Evolutionary conservation across 2,888 invertebrate genomes (phyloP).

Genomic region (Meandrusa payeni): DNA sequence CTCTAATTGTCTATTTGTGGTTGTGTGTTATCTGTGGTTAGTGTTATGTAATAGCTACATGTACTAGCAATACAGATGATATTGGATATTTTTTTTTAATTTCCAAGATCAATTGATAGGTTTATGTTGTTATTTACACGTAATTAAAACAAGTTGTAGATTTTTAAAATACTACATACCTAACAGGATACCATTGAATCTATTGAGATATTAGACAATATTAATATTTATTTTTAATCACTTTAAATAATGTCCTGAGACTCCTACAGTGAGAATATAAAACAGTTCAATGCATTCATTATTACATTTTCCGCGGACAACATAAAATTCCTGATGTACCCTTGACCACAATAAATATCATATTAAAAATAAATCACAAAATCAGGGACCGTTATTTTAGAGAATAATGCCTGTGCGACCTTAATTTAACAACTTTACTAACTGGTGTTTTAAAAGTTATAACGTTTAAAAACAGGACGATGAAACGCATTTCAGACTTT

Average conservation of each 20-base stretch:
- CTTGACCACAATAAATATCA: constrained; percentile 22
- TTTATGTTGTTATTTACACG: too few species aligned
- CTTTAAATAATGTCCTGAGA: too few species aligned
- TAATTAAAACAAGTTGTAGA: too few species aligned
- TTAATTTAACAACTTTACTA: constrained; percentile 14
- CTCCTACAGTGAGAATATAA: too few species aligned
- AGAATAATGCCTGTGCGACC: constrained; percentile 6
- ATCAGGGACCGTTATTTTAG: constrained; percentile 21
- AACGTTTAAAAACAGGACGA: background rate
- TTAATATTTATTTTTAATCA: too few species aligned
- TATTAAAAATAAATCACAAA: constrained; percentile 16
- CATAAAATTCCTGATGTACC: constrained; percentile 10
- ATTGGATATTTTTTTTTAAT: background rate
- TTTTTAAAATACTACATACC: too few species aligned
- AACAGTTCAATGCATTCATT: too few species aligned
- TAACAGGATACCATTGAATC: too few species aligned
- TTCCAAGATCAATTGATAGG: too few species aligned
- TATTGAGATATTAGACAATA: too few species aligned
- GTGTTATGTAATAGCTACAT: constrained; percentile 12
- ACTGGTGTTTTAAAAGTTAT: constrained; percentile 12
- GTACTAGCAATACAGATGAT: background rate
- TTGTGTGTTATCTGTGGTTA: constrained; percentile 25
- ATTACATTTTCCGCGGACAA: background rate
- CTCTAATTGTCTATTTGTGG: constrained; percentile 6
- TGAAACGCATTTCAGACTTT: too few species aligned